These are phyloP conservation scores for Hemicentrotus pulcherrimus DNA, from an alignment of 35 echinoderm and acorn worm species.

Conservation along the genomic window DNA sequence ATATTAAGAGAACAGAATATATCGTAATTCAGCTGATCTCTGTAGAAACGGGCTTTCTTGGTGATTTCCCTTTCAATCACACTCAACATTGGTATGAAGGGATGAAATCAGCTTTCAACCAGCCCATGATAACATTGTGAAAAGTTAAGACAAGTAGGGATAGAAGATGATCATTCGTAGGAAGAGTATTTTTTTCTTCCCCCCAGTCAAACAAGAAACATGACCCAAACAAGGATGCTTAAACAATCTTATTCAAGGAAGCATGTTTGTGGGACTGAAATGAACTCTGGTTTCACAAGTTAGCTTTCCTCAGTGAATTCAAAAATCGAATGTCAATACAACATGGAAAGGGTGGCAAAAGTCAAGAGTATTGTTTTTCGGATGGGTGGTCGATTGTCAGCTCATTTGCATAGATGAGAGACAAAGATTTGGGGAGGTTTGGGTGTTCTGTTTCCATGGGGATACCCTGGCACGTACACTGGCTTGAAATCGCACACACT, in stretches of 20 bases:
- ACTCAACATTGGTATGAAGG: background rate
- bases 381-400: background rate
- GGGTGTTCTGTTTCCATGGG: background rate
- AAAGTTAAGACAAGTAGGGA: background rate
- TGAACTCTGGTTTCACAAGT: slow-evolving; percentile 38
- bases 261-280: background rate
- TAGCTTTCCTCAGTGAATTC: background rate
- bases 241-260: background rate
- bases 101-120: background rate
- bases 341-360: slow-evolving; percentile 20
- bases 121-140: background rate
- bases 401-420: slow-evolving; percentile 26
- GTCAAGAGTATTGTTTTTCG: slow-evolving; percentile 9
- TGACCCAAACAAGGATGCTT: background rate
- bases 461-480: background rate
- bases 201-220: background rate
- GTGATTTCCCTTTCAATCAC: background rate
- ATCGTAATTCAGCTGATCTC: background rate
- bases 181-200: background rate
- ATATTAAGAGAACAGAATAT: too few relatives aligned
- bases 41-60: too few relatives aligned
- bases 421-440: background rate
- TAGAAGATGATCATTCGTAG: background rate
- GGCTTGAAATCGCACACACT: background rate
- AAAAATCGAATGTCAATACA: background rate